phyloP scores from a whole-genome alignment of 2,797 vertebrate species.

The Lagorchestes hirsutus region DNA sequence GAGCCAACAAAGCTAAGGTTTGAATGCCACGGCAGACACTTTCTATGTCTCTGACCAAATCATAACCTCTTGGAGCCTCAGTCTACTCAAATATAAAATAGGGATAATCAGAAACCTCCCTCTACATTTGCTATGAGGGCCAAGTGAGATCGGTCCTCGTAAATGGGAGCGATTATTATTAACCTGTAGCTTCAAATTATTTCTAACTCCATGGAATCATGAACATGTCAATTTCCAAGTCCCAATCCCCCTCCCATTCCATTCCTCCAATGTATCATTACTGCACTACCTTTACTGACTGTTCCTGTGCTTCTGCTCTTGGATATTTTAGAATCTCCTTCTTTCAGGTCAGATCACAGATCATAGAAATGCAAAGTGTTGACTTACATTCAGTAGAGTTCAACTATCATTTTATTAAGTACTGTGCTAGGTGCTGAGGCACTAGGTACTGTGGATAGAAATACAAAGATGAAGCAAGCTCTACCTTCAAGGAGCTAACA shows the following conservation, averaged over 20 bases:
- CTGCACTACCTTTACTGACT: background rate
- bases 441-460: background rate
- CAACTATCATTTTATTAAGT: background rate
- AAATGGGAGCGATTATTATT: background rate
- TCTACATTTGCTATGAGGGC: background rate
- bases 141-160: background rate
- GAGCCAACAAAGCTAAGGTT: background rate
- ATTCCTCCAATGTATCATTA: constrained; percentile 2
- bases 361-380: background rate
- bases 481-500: background rate
- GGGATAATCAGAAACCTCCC: background rate
- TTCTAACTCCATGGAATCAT: constrained; percentile 9
- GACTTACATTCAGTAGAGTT: background rate
- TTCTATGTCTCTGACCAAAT: background rate
- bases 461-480: background rate
- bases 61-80: background rate
- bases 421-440: background rate
- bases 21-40: background rate
- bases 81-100: background rate
- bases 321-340: constrained; percentile 17
- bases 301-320: background rate
- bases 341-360: background rate
- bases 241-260: background rate
- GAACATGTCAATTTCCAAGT: background rate
- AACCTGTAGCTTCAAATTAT: constrained; percentile 3